These are phyloP conservation scores for Tetranychus piercei DNA, from an alignment of 2,888 invertebrate genomes.

Conservation along the genomic window DNA sequence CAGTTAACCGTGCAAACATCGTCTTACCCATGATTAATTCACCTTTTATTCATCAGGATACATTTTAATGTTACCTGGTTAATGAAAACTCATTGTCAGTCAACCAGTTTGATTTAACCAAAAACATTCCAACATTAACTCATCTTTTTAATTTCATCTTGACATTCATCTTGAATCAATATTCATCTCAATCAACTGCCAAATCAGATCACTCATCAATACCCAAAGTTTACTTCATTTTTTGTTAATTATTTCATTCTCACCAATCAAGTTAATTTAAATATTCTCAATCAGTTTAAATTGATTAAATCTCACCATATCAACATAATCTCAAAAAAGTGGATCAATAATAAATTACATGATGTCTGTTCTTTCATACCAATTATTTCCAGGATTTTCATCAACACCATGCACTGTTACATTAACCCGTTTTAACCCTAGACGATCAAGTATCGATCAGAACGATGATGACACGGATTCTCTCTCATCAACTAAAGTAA, in stretches of 20 bases:
- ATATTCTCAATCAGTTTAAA: neutral
- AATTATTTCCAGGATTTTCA: slow-evolving; percentile 8
- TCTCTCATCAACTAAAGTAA: slow-evolving; percentile 5
- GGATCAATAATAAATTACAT: neutral
- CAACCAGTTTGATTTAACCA: neutral
- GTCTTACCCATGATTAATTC: neutral
- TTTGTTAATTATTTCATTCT: too few relatives aligned
- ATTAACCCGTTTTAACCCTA: slow-evolving; percentile 19
- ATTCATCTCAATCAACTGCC: too few relatives aligned
- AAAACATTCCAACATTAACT: neutral
- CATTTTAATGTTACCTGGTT: neutral
- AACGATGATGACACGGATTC: slow-evolving; percentile 16
- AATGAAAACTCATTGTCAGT: neutral
- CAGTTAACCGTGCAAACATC: neutral
- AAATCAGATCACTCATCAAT: too few relatives aligned
- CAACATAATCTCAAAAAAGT: neutral
- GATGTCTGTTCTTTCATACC: neutral
- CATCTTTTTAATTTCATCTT: neutral
- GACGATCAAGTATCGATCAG: slow-evolving; percentile 21
- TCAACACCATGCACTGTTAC: slow-evolving; percentile 15
- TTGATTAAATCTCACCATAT: neutral
- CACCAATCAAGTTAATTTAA: neutral
- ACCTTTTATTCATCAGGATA: neutral
- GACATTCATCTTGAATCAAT: neutral
- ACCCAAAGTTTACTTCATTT: too few relatives aligned